A percentile compares a stretch with the other conserved stretches of the same genome.
phyloP scores from a whole-genome alignment of 2,888 invertebrate genomes.

The Penaeus monodon region DNA sequence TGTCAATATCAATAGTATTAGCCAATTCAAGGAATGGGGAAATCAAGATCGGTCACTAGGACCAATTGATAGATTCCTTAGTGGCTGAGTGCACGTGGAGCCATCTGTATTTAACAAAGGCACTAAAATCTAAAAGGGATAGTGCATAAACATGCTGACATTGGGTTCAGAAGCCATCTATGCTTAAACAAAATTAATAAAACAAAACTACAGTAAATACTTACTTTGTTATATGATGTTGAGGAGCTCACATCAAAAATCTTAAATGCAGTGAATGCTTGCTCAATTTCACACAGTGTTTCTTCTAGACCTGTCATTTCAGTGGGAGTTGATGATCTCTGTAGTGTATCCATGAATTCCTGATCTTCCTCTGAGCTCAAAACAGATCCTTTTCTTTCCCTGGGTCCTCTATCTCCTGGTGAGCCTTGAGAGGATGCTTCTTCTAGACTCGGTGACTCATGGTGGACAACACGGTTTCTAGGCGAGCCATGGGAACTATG shows the following conservation, averaged over 20 bases:
- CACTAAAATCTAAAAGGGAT: too few relatives aligned
- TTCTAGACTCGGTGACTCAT: slow-evolving; percentile 19
- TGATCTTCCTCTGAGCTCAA: slow-evolving; percentile 29
- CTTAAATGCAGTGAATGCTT: slow-evolving; percentile 50
- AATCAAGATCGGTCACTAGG: too few relatives aligned
- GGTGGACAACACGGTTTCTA: slow-evolving; percentile 18
- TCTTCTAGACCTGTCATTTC: slow-evolving; percentile 47
- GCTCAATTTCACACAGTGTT: slow-evolving; percentile 51
- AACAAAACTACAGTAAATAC: too few relatives aligned
- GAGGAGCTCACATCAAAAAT: slow-evolving; percentile 43
- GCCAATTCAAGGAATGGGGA: too few relatives aligned
- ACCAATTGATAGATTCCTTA: too few relatives aligned
- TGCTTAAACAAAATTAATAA: too few relatives aligned
- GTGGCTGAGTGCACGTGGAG: too few relatives aligned
- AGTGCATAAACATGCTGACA: too few relatives aligned
- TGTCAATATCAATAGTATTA: too few relatives aligned
- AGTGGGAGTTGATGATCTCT: slow-evolving; percentile 46
- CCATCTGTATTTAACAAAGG: too few relatives aligned
- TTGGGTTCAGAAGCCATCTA: too few relatives aligned
- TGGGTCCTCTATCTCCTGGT: background rate
- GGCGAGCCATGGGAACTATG: slow-evolving; percentile 52
- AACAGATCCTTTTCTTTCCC: background rate
- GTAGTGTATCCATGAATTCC: slow-evolving; percentile 37
- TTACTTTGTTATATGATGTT: slow-evolving; percentile 38
- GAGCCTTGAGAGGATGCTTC: background rate